Base-by-base conservation (phyloP, 2,888 invertebrate species). In the Anorthoa munda region DNA sequence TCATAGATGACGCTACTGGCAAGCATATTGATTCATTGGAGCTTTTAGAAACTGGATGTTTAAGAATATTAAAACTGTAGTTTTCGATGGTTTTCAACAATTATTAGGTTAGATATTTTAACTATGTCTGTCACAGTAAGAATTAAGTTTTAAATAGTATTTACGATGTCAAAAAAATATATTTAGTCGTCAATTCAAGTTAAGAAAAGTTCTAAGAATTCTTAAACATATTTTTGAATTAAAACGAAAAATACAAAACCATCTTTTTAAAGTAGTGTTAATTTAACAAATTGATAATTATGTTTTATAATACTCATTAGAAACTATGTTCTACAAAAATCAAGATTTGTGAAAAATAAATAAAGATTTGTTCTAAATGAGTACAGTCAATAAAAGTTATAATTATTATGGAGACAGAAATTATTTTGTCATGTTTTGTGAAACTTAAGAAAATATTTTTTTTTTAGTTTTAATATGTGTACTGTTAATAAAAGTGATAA, bases 61-160 rank as follows among this genome's bases (percentile, higher is more conserved):
- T 46, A 15, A 21, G 9, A 26, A 53, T 21, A 53, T 46, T 12
- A 26, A 26, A 70, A 23, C 15, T n/a, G 9, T 18, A 26, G 18
- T 5, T 48, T 67, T 76, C 55, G 48, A 61, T 67, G 77, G 53
- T 61, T 73, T 21, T 50, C 11, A 46, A 26, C 15, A 69, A 13
- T 55, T 12, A 18, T 21, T 18, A 45, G 0, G 4, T 50, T 26
- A 51, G 7, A 50, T 26, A 15, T 46, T 74, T 4, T 2, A 46
- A 53, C 45, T 21, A 21, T 21, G 2, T 46, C 26, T 11, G 9
- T 75, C 23, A 15, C 23, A 21, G 1, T 2, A 60, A 45, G 23
- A 2, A n/a, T 51, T 11, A 46, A 46, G 21, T 31, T 58, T n/a
- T 4, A 50, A 77, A 74, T 77, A 74, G 31, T 51, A 46, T 31